Evolutionary conservation across 2,888 invertebrate species (phyloP).

Genomic region (Pheosia gnoma): DNA sequence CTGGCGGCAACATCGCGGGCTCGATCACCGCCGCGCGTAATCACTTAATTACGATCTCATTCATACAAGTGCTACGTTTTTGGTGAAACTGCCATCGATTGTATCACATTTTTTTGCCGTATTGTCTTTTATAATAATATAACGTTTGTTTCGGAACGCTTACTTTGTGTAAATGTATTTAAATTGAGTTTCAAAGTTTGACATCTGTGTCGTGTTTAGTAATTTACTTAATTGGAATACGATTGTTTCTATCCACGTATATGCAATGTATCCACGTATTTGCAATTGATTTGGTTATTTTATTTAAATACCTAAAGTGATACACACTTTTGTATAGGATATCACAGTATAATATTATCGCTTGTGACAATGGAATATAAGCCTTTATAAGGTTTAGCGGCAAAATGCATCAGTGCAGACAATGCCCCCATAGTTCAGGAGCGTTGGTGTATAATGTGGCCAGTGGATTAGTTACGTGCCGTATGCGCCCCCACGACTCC

Average conservation of each 20-base stretch:
- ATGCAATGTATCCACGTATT: neutral
- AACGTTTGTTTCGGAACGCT: neutral
- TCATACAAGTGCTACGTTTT: neutral
- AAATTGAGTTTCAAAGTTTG: neutral
- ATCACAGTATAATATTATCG: neutral
- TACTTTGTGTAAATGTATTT: neutral
- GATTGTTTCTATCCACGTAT: neutral
- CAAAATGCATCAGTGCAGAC: slow-evolving; percentile 3
- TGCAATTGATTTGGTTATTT: neutral
- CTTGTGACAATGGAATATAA: neutral
- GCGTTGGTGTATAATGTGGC: slow-evolving; percentile 1
- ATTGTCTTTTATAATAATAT: neutral
- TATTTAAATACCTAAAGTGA: too few relatives aligned
- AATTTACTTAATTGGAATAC: neutral
- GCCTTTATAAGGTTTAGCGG: neutral
- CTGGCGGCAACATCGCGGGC: slow-evolving; percentile 27
- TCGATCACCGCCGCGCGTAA: slow-evolving; percentile 30
- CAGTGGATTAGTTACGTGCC: slow-evolving; percentile 53
- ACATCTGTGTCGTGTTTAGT: neutral
- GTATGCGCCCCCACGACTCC: slow-evolving; percentile 70
- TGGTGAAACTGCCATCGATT: neutral
- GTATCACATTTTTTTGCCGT: neutral
- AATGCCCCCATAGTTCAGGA: neutral
- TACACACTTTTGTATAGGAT: too few relatives aligned
- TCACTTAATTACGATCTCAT: slow-evolving; percentile 32